These are phyloP conservation scores for Perizoma flavofasciatum DNA, from an alignment of 2,888 invertebrate species.

Conservation along the genomic window DNA sequence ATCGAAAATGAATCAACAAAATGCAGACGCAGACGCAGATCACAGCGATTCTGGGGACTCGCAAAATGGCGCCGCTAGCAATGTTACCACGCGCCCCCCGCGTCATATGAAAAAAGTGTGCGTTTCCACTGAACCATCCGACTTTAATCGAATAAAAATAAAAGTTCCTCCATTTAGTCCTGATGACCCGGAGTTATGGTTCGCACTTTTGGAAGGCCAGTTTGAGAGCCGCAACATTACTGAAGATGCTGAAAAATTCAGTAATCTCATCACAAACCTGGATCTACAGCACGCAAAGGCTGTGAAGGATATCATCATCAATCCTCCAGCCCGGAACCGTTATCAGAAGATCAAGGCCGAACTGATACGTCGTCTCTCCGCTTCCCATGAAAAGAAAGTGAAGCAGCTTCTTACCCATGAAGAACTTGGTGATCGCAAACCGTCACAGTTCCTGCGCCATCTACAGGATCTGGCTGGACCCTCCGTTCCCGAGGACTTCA, in stretches of 20 bases:
- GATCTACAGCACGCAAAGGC: not conserved
- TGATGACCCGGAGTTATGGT: not conserved
- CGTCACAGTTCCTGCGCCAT: slow-evolving; percentile 4
- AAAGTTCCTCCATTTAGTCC: not conserved
- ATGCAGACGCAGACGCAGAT: too few species aligned
- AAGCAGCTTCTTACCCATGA: slow-evolving; percentile 1
- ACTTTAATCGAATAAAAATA: not conserved
- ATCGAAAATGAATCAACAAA: not conserved
- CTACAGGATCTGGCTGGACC: slow-evolving; percentile 7
- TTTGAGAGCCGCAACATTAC: not conserved
- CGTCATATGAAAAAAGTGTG: not conserved
- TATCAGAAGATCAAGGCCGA: slow-evolving; percentile 4
- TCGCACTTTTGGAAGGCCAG: not conserved
- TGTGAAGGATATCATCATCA: not conserved
- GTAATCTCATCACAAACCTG: not conserved
- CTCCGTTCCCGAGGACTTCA: not conserved
- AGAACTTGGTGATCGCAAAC: slow-evolving; percentile 4
- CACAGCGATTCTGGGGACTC: not conserved
- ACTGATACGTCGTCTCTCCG: slow-evolving; percentile 1
- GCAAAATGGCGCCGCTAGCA: not conserved
- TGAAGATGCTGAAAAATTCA: not conserved
- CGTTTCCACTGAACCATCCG: not conserved
- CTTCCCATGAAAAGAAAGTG: slow-evolving; percentile 6
- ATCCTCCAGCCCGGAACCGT: not conserved
- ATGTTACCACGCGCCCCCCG: not conserved